Base-by-base conservation (phyloP, 2,797 vertebrate genomes). In the Xiphorhynchus erythropygius region DNA sequence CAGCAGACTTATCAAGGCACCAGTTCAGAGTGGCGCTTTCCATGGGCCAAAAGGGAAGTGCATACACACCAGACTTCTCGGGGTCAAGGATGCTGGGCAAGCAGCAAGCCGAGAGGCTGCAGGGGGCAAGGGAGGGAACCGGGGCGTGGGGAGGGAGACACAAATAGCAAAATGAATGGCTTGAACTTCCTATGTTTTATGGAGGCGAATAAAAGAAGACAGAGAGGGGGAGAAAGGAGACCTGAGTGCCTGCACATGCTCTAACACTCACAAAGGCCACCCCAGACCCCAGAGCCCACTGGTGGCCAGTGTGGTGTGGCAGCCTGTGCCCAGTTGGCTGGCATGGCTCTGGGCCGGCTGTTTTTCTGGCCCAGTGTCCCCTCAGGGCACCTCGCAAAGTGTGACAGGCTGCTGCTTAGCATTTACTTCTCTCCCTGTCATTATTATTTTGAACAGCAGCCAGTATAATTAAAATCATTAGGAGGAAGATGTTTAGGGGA, bases 41-140 rank as follows among this genome's bases (percentile, higher is more conserved):
- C 93, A 96, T 87, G 91, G 85, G 97, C 97, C 96, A 97, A 97
- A 97, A 98, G 97, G 98, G 98, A 98, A 98, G 93, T 97, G 73
- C 76, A 97, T 16, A 94, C 96, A 97, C 97, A 97, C 94, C 91
- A 93, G 92, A 95, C 97, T 84, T 30, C 96, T 94, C 88, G 16
- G 96, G 98, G 98, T 98, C 98, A 98, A 87, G 97, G 98, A 97
- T 97, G 94, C 93, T 78, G 79, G 94, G 93, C 68, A 53, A 92
- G 94, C 92, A 91, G 84, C 2, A 27, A 92, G 93, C 81, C 8
- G 69, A 95, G 87, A 96, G 95, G 91, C 95, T 94, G 95, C 93
- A 89, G 96, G 96, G 95, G 94, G 96, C 76, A 65, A 94, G 95
- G 57, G 83, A 91, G 94, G 91, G 87, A 88, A 65, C 89, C 30